Base-by-base conservation (phyloP, 2,888 invertebrate genomes). In the Pantelozetes paolii region DNA sequence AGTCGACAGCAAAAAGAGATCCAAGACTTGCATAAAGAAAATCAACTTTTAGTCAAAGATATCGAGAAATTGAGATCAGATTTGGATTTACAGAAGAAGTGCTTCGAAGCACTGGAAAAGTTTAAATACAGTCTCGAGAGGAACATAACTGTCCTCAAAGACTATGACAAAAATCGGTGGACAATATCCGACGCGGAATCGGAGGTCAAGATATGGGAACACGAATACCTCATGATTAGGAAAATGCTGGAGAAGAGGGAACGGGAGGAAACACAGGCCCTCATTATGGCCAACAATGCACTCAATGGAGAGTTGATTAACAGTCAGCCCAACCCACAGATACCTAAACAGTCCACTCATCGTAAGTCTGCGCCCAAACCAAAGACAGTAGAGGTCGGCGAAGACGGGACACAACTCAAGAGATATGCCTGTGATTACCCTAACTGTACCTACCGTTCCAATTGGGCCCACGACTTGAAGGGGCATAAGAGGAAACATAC, bases 401-500 rank as follows among this genome's bases (percentile, higher is more conserved):
- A 18, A 0, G 67, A 67, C 15, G 67, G 67, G 23, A 67, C 40
- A 23, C 11, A 6, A 11, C 20, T 67, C 23, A 67, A 67, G 36
- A 18, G 67, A 40, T 67, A 67, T 67, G 67, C 36, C 36, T 67
- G 67, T 40, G 67, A 67, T 67, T 67, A 40, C n/a, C 67, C 67
- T 2, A 67, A 67, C 67, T 67, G 67, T 23, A 42, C 40, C 13
- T 67, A 67, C 42, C 18, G 67, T 13, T 32, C 32, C n/a, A 67
- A 67, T 30, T 67, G 67, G 67, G 67, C 67, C 2, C 67, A 67
- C 40, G 67, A 67, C n/a, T 36, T 67, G 20, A 67, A 67, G 40
- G 67, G 67, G n/a, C 67, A 67, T 13, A 67, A 67, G 40, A 32
- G 67, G 36, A 67, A 67, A 67, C 67, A 67, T 36, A 67, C 67